Percentiles rank a stretch among this genome's conserved stretches.
phyloP scores from a whole-genome alignment of 2,888 invertebrate species.

The Prosopocoilus inquinatus region DNA sequence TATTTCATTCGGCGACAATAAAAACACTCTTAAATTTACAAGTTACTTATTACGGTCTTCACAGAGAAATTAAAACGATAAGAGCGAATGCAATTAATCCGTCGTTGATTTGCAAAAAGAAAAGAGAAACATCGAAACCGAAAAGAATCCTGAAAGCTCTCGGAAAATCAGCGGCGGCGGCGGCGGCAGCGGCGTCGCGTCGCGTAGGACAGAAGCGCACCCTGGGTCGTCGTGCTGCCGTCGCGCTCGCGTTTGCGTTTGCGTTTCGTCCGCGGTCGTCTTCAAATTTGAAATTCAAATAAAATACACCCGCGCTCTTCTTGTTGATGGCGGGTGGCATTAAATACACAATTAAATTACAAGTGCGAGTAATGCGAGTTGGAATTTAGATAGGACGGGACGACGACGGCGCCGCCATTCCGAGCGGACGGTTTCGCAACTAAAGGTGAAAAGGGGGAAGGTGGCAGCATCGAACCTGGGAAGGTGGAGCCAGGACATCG shows the following conservation, averaged over 20 bases:
- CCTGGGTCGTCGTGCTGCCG: background rate
- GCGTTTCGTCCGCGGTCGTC: background rate
- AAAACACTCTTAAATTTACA: too few relatives aligned
- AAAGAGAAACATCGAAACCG: slow-evolving; percentile 5
- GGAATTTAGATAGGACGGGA: slow-evolving; percentile 32
- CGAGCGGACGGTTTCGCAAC: slow-evolving; percentile 29
- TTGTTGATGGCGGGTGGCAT: slow-evolving; percentile 32
- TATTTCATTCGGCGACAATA: background rate
- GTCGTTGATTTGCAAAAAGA: background rate
- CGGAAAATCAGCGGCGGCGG: background rate
- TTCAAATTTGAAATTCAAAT: slow-evolving; percentile 25
- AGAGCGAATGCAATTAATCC: background rate
- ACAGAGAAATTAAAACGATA: too few relatives aligned
- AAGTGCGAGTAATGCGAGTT: slow-evolving; percentile 34
- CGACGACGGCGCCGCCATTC: slow-evolving; percentile 28
- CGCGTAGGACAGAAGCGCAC: background rate
- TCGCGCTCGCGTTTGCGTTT: slow-evolving; percentile 2
- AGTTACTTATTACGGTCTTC: too few relatives aligned
- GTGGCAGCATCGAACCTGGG: slow-evolving; percentile 25
- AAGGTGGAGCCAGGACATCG: slow-evolving; percentile 26
- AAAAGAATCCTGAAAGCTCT: background rate
- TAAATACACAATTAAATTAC: slow-evolving; percentile 39
- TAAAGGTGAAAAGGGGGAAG: slow-evolving; percentile 24
- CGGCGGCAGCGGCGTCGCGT: background rate
- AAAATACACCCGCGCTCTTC: slow-evolving; percentile 28